These are phyloP conservation scores for Lasiurus borealis DNA, from an alignment of 2,113 vertebrate genomes.

Conservation along the genomic window DNA sequence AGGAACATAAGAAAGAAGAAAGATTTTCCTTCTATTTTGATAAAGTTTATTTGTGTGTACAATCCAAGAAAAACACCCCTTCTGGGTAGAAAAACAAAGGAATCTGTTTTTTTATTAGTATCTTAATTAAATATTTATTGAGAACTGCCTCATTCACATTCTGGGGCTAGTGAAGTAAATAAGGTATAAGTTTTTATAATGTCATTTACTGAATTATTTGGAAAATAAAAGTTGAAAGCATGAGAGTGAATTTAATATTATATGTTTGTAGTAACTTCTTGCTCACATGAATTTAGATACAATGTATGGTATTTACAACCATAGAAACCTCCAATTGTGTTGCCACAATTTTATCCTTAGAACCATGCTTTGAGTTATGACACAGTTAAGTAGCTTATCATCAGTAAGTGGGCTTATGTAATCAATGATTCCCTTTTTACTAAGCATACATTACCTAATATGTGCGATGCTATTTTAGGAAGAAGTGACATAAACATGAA, in stretches of 20 bases:
- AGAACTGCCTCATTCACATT: constrained; percentile 22
- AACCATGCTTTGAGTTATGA: constrained; percentile 15
- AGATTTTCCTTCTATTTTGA: background rate
- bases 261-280: constrained; percentile 39
- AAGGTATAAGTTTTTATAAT: constrained; percentile 62
- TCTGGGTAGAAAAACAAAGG: constrained; percentile 52
- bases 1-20: background rate
- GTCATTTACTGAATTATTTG: constrained; percentile 63
- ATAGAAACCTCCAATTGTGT: background rate
- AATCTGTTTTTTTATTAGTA: constrained; percentile 55
- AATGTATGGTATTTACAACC: background rate
- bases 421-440: background rate
- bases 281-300: background rate
- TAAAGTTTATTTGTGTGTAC: constrained; percentile 50
- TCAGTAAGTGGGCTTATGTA: background rate
- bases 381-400: constrained; percentile 20
- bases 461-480: background rate
- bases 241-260: constrained; percentile 67
- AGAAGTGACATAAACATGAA: background rate
- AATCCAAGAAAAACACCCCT: background rate
- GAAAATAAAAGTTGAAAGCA: constrained; percentile 71
- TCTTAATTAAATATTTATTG: constrained; percentile 66
- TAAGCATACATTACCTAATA: background rate
- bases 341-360: background rate
- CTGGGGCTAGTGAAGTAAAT: constrained; percentile 46